Evolutionary conservation across 30 jellyfish, hydroid and myxozoan species (phyloP), one percentile per base, ranked within the genome.

Genomic region (Turritopsis dohrnii): DNA sequence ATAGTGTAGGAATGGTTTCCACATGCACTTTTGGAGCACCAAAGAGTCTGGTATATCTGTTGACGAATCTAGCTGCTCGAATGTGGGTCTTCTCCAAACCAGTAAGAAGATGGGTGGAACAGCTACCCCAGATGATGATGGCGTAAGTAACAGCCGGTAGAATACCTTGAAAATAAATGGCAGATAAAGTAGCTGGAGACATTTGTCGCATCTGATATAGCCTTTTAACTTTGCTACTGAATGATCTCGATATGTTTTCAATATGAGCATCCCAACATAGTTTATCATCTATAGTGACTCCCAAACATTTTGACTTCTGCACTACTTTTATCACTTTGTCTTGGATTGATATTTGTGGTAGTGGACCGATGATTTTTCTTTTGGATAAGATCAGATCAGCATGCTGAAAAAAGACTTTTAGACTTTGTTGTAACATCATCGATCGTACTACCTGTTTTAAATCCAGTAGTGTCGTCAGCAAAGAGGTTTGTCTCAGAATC

Each of bases 331-430:
- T 41, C 9, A 41, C 13, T 41, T 75, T 54, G 30, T 79, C 29
- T n/a, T 65, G 53, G 13, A 84, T 21, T 28, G 53, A 73, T 28
- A 84, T 72, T 30, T n/a, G 65, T 7, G 66, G 76, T 53, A 74
- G 8, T 19, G 92, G 92, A n/a, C 92, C 92, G 75, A 76, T 52
- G 1, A 76, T 75, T 1, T 84, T 84, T 82, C 71, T 76, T 79
- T 76, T 85, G 54, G 65, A 29, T 77, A 85, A 72, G 66, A 85
- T 60, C 86, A 66, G 29, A n/a, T n/a, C n/a, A n/a, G n/a, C n/a
- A n/a, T n/a, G n/a, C n/a, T n/a, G n/a, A n/a, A n/a, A n/a, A n/a
- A n/a, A n/a, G n/a, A 8, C 8, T 66, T 66, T 66, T 21, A 66
- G 29, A 66, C 4, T 7, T 66, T n/a, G 7, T 25, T 21, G 29